These are phyloP conservation scores for Myocastor coypus DNA, from an alignment of 2,113 vertebrate species.

Conservation along the genomic window DNA sequence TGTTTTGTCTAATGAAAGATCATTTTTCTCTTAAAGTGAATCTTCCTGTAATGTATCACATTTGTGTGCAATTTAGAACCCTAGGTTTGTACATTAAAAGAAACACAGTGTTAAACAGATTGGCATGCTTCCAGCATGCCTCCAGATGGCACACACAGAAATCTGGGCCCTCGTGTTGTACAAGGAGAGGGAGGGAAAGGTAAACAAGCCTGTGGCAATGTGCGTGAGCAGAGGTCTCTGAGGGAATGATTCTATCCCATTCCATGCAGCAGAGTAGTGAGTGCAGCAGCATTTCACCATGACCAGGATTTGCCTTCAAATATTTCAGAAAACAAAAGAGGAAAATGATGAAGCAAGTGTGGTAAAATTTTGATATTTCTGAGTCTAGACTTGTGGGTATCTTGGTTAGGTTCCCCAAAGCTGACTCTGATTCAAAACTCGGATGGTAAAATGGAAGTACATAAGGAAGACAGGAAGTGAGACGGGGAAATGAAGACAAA, in stretches of 20 bases:
- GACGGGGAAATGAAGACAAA: background rate
- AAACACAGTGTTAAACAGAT: accelerated
- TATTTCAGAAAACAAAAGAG: background rate
- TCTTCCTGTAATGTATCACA: background rate
- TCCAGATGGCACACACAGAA: accelerated
- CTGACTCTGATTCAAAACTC: background rate
- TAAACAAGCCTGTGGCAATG: accelerated
- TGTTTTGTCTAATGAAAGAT: background rate
- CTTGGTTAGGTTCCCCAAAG: background rate
- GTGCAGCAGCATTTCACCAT: background rate
- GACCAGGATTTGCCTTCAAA: background rate
- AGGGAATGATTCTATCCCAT: too few species aligned
- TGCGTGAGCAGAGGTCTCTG: background rate
- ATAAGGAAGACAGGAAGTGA: background rate
- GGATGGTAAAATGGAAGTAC: background rate
- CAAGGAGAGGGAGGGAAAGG: background rate
- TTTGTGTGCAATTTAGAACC: background rate
- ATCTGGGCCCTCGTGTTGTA: accelerated
- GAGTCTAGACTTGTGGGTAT: background rate
- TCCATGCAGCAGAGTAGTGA: background rate
- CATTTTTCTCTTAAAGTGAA: background rate
- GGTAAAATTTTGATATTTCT: background rate
- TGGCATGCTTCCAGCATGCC: background rate
- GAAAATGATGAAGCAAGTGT: background rate
- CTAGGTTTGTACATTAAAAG: background rate